Evolutionary conservation across 2,113 vertebrate species (phyloP).

Genomic region (Dromiciops gliroides): DNA sequence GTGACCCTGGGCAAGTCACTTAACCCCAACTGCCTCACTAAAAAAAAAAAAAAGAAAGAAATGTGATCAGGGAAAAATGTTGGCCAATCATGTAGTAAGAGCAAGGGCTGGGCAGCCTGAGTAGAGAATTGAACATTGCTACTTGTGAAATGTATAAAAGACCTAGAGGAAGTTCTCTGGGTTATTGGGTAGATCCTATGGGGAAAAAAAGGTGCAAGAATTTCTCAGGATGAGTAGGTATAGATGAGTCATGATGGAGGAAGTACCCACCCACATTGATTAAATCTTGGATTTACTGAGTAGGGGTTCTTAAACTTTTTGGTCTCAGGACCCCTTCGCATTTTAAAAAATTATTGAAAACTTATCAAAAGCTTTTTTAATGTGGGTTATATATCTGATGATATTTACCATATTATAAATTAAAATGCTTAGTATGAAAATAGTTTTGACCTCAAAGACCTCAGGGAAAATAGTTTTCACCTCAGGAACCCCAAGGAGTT

Average conservation of each 20-base stretch:
- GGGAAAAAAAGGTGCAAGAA: neutral
- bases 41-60: no score
- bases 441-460: neutral
- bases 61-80: neutral
- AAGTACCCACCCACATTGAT: neutral
- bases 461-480: no score
- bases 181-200: neutral
- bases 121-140: neutral
- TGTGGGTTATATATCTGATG: neutral
- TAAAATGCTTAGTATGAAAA: neutral
- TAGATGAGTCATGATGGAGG: neutral
- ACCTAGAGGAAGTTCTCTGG: neutral
- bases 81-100: neutral
- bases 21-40: no score
- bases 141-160: neutral
- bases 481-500: neutral
- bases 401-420: neutral
- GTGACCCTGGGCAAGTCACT: no score
- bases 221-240: neutral
- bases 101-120: neutral
- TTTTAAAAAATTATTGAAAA: neutral
- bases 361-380: neutral
- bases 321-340: neutral
- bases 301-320: neutral
- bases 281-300: neutral